Evolutionary conservation across 1,140 invertebrate genomes (phyloP).

Genomic region (Calliphora vicina): DNA sequence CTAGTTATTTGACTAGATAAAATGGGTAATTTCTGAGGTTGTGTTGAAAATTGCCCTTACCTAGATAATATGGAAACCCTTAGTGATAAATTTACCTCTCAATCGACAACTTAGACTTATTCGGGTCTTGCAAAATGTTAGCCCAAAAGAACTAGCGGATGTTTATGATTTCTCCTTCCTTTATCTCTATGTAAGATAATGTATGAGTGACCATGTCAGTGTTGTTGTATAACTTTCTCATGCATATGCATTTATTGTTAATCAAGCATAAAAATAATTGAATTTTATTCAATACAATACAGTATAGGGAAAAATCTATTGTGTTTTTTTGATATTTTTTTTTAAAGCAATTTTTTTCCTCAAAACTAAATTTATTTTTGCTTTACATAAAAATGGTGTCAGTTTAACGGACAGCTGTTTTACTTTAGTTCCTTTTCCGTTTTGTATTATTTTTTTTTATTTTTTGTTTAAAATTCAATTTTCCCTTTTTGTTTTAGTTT

Average conservation of each 20-base stretch:
- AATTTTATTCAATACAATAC: neutral
- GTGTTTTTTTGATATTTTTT: neutral
- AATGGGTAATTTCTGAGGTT: too few relatives aligned
- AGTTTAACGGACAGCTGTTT: neutral
- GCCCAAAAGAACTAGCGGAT: too few relatives aligned
- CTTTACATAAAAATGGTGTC: too few relatives aligned
- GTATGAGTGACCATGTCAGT: too few relatives aligned
- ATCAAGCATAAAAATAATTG: conserved; percentile 26
- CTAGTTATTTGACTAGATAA: too few relatives aligned
- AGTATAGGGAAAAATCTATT: neutral
- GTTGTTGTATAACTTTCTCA: neutral
- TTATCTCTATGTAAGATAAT: too few relatives aligned
- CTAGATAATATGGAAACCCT: too few relatives aligned
- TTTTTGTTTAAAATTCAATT: neutral
- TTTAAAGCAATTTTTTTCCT: neutral
- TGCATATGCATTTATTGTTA: conserved; percentile 9
- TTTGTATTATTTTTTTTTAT: neutral
- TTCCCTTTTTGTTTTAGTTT: conserved; percentile 9
- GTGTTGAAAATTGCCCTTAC: too few relatives aligned
- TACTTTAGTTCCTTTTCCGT: neutral
- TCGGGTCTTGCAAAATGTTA: too few relatives aligned
- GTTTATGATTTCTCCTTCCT: too few relatives aligned
- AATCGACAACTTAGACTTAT: too few relatives aligned
- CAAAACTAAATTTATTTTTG: neutral
- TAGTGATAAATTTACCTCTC: too few relatives aligned